phyloP scores from a whole-genome alignment of 2,113 vertebrate genomes.

The Fulmarus glacialis region DNA sequence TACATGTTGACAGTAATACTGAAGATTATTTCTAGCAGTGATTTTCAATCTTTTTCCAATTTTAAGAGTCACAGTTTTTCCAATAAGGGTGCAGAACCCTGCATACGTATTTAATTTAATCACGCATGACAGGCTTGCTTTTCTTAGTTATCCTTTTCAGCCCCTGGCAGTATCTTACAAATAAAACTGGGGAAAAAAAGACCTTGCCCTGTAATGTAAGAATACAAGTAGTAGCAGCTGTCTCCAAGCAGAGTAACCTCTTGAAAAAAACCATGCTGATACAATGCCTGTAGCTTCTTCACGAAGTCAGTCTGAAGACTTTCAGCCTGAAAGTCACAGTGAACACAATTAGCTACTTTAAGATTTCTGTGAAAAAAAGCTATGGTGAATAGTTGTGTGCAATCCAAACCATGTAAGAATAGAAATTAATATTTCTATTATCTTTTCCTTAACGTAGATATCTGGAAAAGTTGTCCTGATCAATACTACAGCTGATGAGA shows the following conservation, averaged over 20 bases:
- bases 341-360: neutral
- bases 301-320: neutral
- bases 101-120: accelerated
- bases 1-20: neutral
- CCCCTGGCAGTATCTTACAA: neutral
- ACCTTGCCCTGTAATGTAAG: neutral
- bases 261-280: neutral
- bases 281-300: neutral
- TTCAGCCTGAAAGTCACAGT: accelerated
- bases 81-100: neutral
- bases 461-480: neutral
- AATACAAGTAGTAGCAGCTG: neutral
- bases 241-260: neutral
- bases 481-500: neutral
- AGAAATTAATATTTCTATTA: neutral
- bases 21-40: neutral
- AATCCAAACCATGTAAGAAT: neutral
- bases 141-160: neutral
- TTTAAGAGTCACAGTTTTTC: neutral
- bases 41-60: neutral
- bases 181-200: neutral
- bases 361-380: neutral
- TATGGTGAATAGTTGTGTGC: neutral
- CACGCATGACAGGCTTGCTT: neutral
- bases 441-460: neutral